Conservation (phyloP, 1,140 invertebrate genomes). For the Procambarus clarkii region DNA sequence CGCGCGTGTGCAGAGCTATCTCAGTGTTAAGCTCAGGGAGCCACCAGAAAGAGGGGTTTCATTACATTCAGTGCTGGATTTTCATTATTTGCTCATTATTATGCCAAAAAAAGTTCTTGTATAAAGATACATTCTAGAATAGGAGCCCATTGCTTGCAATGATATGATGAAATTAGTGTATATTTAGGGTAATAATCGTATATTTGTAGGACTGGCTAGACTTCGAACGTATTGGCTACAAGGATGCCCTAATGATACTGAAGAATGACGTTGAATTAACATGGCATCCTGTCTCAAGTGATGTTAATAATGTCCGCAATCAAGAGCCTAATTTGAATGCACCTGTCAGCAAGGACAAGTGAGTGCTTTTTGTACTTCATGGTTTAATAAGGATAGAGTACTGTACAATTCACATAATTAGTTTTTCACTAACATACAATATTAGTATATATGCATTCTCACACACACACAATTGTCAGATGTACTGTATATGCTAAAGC, state of each 20-base stretch:
- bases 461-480: not conserved
- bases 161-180: too few relatives aligned
- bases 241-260: slow-evolving; percentile 79
- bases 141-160: too few relatives aligned
- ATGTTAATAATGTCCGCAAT: slow-evolving; percentile 85
- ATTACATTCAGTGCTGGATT: too few relatives aligned
- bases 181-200: not conserved
- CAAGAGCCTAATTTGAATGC: slow-evolving; percentile 84
- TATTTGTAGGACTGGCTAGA: slow-evolving; percentile 81
- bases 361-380: slow-evolving; percentile 27
- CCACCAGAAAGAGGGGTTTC: too few relatives aligned
- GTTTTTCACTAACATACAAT: not conserved
- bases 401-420: not conserved
- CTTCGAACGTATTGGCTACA: slow-evolving; percentile 78
- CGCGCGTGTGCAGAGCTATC: too few relatives aligned
- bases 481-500: not conserved
- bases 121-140: too few relatives aligned
- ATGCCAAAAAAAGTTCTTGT: too few relatives aligned
- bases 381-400: not conserved
- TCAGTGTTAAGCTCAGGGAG: too few relatives aligned
- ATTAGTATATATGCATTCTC: not conserved
- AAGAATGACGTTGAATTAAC: slow-evolving; percentile 78
- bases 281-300: slow-evolving; percentile 84
- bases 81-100: too few relatives aligned
- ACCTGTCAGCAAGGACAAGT: slow-evolving; percentile 76